Evolutionary conservation across 2,113 vertebrate genomes (phyloP), one percentile per base, ranked within the genome.

Genomic region (Chlamydotis undulata): DNA sequence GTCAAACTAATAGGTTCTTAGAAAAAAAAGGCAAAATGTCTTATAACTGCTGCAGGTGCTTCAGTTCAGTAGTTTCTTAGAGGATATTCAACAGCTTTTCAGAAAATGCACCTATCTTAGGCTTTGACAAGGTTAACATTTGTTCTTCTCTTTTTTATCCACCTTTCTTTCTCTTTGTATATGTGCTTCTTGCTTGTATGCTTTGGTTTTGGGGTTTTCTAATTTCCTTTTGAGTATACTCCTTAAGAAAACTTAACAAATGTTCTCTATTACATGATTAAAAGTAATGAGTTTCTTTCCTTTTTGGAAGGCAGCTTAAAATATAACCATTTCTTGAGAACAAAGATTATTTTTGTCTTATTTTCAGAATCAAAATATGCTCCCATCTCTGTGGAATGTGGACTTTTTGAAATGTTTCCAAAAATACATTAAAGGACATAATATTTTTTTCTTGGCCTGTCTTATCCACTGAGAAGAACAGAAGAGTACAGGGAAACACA

Each of bases 381-480:
- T 89, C 5, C 50, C 10, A 68, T 43, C 24, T 80, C 31, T 61
- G 49, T 74, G 22, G 35, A 87, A 87, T 11, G 6, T 15, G 14
- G 10, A 11, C 24, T 64, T 93, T 93, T 78, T 56, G 1, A 83
- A 91, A 94, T 41, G 3, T 10, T 80, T 91, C 80, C 71, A 63
- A 89, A 82, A 96, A 86, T 86, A 75, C 41, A 55, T 71, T 15
- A 91, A 94, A 93, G 8, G 5, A 92, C 14, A 23, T 47, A 74
- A 60, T 80, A 56, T 82, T 87, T 93, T 90, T 93, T 93, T 93
- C 80, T 70, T 89, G 53, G 14, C 21, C 75, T 96, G 19, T 64
- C 47, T 95, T 76, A 65, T 25, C n/a, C 79, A 56, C 45, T 26
- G 12, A 3, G 10, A 91, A 87, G 43, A 88, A 70, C 5, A 49